Evolutionary conservation across 1,140 invertebrate species (phyloP), one percentile per base, ranked within the genome.

Genomic region (Cydia strobilella): DNA sequence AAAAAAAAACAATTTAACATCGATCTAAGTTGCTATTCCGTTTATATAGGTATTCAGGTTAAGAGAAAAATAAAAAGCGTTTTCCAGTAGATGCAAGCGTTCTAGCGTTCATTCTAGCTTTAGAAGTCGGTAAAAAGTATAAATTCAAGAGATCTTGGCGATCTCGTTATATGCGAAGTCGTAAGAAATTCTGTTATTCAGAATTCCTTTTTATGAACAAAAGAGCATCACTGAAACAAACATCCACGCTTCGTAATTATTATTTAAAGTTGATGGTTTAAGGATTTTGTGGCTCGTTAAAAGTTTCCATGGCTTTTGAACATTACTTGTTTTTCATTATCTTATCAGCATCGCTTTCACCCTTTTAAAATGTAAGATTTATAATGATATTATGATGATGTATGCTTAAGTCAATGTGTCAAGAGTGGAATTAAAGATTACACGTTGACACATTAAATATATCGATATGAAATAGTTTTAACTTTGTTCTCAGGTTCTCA

Each of bases 131-230:
- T 25, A 7, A 66, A 66, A 66, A 66, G 65, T 39, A 42, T 13
- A 69, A 20, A 69, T 69, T 31, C 27, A 35, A 69, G 15, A 66
- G 18, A 69, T 42, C 31, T 39, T 18, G n/a, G 23, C 18, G 65
- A 35, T 18, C 31, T 69, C 65, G 65, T 69, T 69, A 69, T 69
- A 35, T 69, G 18, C 65, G 15, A 35, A 69, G 31, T 69, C 23
- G 9, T 69, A 20, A 35, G 12, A 35, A 66, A n/a, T n/a, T 18
- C 7, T 23, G 6, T 59, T 59, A 59, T 23, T 59, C 2, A 59
- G 0, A 59, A 12, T 23, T 59, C 54, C 6, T 59, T 59, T 59
- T 59, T 59, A 59, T 59, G 54, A 23, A 59, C 9, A 23, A 59
- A 59, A 59, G 54, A 59, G 54, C 18, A 12, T 23, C 20, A 59